phyloP scores from a whole-genome alignment of 2,113 vertebrate genomes.

The Catharus minimus region DNA sequence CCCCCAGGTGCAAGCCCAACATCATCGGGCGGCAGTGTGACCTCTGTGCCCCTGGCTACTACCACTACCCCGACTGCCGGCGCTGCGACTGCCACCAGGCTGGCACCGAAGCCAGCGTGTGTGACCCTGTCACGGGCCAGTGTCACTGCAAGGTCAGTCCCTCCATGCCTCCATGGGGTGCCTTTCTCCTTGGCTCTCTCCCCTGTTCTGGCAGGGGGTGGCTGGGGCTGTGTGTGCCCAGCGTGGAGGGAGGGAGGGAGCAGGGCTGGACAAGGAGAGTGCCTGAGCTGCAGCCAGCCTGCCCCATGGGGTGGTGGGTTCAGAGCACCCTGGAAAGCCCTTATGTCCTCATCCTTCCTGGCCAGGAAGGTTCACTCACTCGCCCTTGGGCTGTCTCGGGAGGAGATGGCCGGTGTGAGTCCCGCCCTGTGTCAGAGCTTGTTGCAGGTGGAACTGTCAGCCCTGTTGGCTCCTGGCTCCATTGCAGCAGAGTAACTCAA shows the following conservation, averaged over 20 bases:
- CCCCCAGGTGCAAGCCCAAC: slow-evolving; percentile 87
- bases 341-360: background rate
- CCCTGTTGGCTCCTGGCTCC: background rate
- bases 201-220: background rate
- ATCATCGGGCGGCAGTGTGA: slow-evolving; percentile 89
- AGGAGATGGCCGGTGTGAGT: background rate
- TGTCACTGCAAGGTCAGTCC: slow-evolving; percentile 92
- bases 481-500: background rate
- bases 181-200: background rate
- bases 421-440: background rate
- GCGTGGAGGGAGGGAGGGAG: too few species aligned
- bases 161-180: accelerated
- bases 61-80: slow-evolving; percentile 86
- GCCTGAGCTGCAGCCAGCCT: background rate
- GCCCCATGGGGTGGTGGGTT: accelerated
- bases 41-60: slow-evolving; percentile 85
- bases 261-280: background rate
- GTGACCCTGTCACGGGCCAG: slow-evolving; percentile 83
- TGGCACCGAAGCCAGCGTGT: slow-evolving; percentile 80
- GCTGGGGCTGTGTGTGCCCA: too few species aligned
- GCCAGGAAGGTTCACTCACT: background rate
- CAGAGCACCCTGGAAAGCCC: background rate
- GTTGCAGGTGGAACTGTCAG: background rate
- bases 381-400: background rate
- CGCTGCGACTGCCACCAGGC: slow-evolving; percentile 87